Evolutionary conservation across 2,113 vertebrate genomes (phyloP).

Genomic region (Cervus canadensis): DNA sequence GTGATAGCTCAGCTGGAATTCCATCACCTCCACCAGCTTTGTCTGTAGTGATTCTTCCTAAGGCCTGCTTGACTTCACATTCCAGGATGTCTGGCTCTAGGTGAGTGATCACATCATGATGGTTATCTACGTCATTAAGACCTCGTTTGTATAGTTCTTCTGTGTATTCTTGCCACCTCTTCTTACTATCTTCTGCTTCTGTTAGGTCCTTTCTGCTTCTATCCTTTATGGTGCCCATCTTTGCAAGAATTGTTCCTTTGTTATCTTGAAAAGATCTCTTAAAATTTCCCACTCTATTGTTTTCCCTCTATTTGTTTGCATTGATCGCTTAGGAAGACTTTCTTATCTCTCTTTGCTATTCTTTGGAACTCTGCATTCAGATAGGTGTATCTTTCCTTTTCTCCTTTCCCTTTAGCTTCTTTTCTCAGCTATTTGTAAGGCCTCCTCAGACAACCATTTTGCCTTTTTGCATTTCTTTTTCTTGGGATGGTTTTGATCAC

Average conservation of each 20-base stretch:
- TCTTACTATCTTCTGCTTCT: background rate
- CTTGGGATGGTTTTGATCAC: background rate
- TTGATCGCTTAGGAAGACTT: background rate
- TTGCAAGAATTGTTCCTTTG: background rate
- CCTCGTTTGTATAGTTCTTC: background rate
- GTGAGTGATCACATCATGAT: background rate
- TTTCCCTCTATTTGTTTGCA: background rate
- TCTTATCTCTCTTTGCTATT: background rate
- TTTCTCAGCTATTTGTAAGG: background rate
- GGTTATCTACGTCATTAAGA: background rate
- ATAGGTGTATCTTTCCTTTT: background rate
- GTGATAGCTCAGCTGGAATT: background rate
- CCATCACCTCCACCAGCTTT: background rate
- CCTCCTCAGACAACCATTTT: background rate
- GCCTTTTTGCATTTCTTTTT: background rate
- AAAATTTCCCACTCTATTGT: background rate
- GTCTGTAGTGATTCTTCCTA: background rate
- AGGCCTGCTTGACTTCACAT: background rate
- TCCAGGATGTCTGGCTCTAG: background rate
- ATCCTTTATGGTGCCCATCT: background rate
- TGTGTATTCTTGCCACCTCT: background rate
- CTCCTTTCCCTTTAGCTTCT: background rate
- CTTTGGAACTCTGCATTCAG: background rate
- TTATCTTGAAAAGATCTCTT: background rate
- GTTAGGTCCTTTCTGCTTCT: background rate